Conservation (phyloP, 1,140 invertebrate species). For the Orussus abietinus region DNA sequence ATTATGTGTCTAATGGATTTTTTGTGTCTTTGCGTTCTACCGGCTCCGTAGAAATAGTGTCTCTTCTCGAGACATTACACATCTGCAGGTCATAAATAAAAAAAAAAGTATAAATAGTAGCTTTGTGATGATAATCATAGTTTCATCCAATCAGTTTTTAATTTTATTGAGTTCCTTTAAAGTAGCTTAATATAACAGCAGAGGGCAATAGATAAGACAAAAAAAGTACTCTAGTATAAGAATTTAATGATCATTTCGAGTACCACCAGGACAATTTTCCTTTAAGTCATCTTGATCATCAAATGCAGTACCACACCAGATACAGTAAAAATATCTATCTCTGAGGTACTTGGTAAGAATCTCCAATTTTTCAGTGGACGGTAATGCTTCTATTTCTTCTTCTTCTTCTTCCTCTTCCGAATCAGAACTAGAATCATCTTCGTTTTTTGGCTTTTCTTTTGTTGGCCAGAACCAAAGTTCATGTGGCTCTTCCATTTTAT, state of each 20-base stretch:
- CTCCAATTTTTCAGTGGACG: constrained; percentile 57
- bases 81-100: background rate
- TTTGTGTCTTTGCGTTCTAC: constrained; percentile 29
- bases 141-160: constrained; percentile 5
- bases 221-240: constrained; percentile 1
- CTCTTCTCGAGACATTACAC: constrained; percentile 6
- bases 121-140: constrained; percentile 11
- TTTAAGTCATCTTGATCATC: constrained; percentile 61
- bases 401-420: constrained; percentile 39
- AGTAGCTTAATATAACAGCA: background rate
- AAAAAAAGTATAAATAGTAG: constrained; percentile 12
- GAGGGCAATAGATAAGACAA: background rate
- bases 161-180: background rate
- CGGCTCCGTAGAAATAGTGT: constrained; percentile 9
- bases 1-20: constrained; percentile 39
- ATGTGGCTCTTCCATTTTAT: constrained; percentile 53
- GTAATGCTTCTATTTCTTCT: constrained; percentile 31
- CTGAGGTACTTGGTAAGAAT: constrained; percentile 67
- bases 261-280: constrained; percentile 65
- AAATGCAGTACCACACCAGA: constrained; percentile 72
- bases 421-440: constrained; percentile 36
- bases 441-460: constrained; percentile 33
- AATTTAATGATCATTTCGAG: constrained; percentile 61
- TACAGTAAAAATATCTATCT: constrained; percentile 68
- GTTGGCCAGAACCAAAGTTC: constrained; percentile 69